Conservation (phyloP, 1,140 invertebrate genomes). For the Eufriesea mexicana region DNA sequence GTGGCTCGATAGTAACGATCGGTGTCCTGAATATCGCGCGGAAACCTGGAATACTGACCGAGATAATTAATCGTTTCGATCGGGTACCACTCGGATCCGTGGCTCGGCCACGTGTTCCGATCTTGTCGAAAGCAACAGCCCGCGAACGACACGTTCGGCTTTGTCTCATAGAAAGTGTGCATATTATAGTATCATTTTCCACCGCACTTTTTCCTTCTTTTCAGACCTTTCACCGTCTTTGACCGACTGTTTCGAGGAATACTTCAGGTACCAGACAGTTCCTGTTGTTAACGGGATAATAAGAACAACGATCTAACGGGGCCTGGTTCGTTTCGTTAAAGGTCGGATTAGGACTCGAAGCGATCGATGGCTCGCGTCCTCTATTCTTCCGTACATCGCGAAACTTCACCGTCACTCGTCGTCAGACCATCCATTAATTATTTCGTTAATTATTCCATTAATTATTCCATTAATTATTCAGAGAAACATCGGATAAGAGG, state of each 20-base stretch:
- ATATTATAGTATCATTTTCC: constrained; percentile 48
- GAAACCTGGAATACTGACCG: constrained; percentile 37
- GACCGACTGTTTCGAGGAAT: constrained; percentile 22
- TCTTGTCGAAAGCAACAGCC: constrained; percentile 9
- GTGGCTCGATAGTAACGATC: constrained; percentile 43
- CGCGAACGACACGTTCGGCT: constrained; percentile 2
- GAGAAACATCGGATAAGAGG: too few species aligned
- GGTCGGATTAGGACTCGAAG: neutral
- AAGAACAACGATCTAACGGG: constrained; percentile 18
- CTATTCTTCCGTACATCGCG: too few species aligned
- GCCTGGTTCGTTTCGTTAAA: constrained; percentile 19
- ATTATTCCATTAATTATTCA: constrained; percentile 36
- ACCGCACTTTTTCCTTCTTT: constrained; percentile 46
- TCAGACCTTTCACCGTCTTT: constrained; percentile 57
- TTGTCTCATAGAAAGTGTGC: constrained; percentile 59
- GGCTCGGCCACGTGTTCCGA: neutral
- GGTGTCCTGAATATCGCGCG: constrained; percentile 41
- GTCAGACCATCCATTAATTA: too few species aligned
- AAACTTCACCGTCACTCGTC: too few species aligned
- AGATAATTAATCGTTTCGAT: constrained; percentile 46
- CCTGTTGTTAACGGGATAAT: constrained; percentile 17
- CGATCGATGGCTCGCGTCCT: too few species aligned
- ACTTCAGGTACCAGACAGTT: neutral
- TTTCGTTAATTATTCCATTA: too few species aligned
- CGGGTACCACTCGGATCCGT: neutral